Base-by-base conservation (phyloP, 2,888 invertebrate species). In the Hirtodrosophila confusa region DNA sequence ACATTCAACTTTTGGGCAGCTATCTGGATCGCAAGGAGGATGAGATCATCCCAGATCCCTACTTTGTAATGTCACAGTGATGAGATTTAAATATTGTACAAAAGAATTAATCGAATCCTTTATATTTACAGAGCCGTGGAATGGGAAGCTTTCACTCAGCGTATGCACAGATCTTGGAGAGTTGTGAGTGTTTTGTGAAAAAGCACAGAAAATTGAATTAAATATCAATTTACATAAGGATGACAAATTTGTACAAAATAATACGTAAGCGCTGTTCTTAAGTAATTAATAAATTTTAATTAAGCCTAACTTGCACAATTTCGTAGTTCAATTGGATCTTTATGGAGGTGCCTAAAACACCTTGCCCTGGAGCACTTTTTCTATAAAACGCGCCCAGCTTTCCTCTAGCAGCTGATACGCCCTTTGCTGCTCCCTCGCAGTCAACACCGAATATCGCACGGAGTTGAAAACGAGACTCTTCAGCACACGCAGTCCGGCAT, bases 21-120 rank as follows among this genome's bases (percentile, higher is more conserved):
- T 97, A 95, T 92, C 96, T 97, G 90, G 95, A 96, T 1, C 90
- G 95, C 86, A 50, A 66, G 5, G 95, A 95, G 40, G 95, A 96
- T 69, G 92, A 93, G 69, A 95, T 96, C 61, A 97, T 98, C 75
- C 93, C 94, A 67, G 98, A 98, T 92, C 98, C 98, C 6, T 97
- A 97, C 90, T 97, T 96, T 93, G 97, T 97, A 93, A 93, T 94
- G 91, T 23, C 6, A 3, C 2, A 0, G 2, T 7, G 9, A 2
- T 24, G 31, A 6, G 3, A 10, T 7, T 33, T 0, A 7, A n/a
- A 6, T 12, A 0, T 1, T 6, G 0, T 5, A 2, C 1, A 8
- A 12, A 17, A n/a, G 2, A 31, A 23, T 27, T 10, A 4, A 7
- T 11, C 9, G 10, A 10, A 24, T 8, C 3, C 0, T 6, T 8